phyloP scores from a whole-genome alignment of 1,140 invertebrate species.

The Pseudomyrmex concolor region DNA sequence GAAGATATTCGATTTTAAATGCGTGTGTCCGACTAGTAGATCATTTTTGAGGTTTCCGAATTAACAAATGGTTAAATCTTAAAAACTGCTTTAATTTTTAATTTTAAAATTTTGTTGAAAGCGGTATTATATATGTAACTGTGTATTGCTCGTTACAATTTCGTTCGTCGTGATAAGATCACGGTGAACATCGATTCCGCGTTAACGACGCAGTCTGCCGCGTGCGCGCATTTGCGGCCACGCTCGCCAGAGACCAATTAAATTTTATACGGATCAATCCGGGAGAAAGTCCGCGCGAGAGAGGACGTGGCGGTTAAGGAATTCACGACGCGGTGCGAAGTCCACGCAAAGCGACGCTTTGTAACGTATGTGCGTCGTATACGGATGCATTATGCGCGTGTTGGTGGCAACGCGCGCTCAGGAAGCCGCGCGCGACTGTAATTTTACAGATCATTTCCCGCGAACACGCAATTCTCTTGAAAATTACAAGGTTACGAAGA shows the following conservation, averaged over 20 bases:
- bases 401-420: constrained; percentile 41
- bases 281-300: constrained; percentile 49
- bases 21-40: too few species aligned
- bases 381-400: constrained; percentile 17
- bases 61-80: too few species aligned
- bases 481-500: constrained; percentile 63
- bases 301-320: neutral
- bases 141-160: neutral
- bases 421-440: constrained; percentile 58
- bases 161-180: neutral
- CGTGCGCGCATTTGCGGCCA: constrained; percentile 31
- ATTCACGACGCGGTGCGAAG: constrained; percentile 36
- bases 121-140: neutral
- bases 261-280: constrained; percentile 67
- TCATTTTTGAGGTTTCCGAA: too few species aligned
- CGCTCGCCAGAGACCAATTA: constrained; percentile 68
- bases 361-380: neutral
- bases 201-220: constrained; percentile 43
- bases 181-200: constrained; percentile 31
- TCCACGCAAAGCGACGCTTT: constrained; percentile 41
- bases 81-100: too few species aligned
- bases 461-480: constrained; percentile 60
- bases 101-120: neutral
- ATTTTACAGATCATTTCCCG: constrained; percentile 73
- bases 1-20: too few species aligned